Conservation (phyloP, 2,888 invertebrate species). For the Acanthosoma haemorrhoidale region DNA sequence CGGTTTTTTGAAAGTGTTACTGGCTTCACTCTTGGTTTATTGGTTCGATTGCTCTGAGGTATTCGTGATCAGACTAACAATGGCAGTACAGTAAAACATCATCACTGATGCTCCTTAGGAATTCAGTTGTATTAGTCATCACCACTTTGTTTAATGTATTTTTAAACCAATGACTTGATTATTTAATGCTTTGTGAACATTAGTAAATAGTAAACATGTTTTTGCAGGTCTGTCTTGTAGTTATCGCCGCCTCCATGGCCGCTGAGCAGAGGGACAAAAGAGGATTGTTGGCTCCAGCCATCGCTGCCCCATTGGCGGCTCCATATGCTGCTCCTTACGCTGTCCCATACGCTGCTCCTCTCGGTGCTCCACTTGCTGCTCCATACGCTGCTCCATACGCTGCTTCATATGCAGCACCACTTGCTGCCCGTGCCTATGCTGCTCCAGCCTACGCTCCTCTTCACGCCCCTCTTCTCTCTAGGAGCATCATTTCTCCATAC, state of each 20-base stretch:
- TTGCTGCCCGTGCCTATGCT: not conserved
- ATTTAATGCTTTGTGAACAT: not conserved
- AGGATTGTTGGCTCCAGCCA: not conserved
- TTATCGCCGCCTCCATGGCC: conserved; percentile 1
- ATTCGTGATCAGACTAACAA: no score
- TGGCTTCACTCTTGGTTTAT: no score
- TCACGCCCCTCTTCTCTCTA: conserved; percentile 4
- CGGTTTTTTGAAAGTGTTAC: no score
- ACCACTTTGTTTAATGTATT: no score
- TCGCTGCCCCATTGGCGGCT: not conserved
- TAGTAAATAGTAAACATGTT: not conserved
- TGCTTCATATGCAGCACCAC: no score
- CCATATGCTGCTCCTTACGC: not conserved
- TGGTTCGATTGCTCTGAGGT: no score
- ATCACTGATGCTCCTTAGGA: no score
- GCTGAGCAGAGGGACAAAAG: conserved; percentile 22
- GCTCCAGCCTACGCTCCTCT: not conserved
- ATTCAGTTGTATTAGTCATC: no score
- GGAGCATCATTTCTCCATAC: not conserved
- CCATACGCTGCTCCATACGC: not conserved
- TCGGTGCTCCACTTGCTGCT: not conserved
- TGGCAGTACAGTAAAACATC: no score
- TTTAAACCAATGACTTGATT: no score
- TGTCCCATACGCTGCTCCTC: not conserved
- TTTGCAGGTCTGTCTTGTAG: conserved; percentile 2